These are phyloP conservation scores for Corapipo altera DNA, from an alignment of 2,113 vertebrate species.

Conservation along the genomic window DNA sequence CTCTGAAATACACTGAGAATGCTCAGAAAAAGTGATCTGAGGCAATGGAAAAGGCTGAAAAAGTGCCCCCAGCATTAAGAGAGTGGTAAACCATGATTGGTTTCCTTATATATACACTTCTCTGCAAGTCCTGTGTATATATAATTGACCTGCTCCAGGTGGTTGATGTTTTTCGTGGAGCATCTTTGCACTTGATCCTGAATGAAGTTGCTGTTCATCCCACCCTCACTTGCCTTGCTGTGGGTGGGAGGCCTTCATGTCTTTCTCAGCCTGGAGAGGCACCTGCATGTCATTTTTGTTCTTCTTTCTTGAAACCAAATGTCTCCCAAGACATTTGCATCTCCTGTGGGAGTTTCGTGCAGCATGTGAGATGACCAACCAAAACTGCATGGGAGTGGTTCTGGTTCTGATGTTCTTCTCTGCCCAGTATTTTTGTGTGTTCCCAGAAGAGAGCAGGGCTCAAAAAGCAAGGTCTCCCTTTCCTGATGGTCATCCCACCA, in stretches of 20 bases:
- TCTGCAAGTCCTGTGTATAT: conserved; percentile 34
- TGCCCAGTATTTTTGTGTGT: not conserved
- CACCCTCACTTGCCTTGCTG: conserved; percentile 18
- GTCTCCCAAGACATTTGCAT: not conserved
- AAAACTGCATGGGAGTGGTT: conserved; percentile 23
- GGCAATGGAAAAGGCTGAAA: conserved; percentile 5
- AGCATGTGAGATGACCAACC: conserved; percentile 21
- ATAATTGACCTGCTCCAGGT: conserved; percentile 32
- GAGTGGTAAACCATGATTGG: not conserved
- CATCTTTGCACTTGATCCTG: conserved; percentile 32
- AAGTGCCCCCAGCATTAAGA: conserved; percentile 59
- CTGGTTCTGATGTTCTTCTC: not conserved
- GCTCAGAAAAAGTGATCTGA: not conserved
- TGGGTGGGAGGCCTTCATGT: not conserved
- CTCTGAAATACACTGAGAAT: not conserved
- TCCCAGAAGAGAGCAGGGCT: not conserved
- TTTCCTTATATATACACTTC: conserved; percentile 63
- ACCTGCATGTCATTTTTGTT: conserved; percentile 48
- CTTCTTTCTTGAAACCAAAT: not conserved
- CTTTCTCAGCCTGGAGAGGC: not conserved
- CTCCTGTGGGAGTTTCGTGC: not conserved
- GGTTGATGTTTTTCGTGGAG: not conserved
- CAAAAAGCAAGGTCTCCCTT: not conserved
- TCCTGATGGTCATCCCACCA: conserved; percentile 11
- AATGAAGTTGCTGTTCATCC: conserved; percentile 1